Evolutionary conservation across 2,888 invertebrate genomes (phyloP), one percentile per base, ranked within the genome.

Genomic region (Sepioteuthis lessoniana): DNA sequence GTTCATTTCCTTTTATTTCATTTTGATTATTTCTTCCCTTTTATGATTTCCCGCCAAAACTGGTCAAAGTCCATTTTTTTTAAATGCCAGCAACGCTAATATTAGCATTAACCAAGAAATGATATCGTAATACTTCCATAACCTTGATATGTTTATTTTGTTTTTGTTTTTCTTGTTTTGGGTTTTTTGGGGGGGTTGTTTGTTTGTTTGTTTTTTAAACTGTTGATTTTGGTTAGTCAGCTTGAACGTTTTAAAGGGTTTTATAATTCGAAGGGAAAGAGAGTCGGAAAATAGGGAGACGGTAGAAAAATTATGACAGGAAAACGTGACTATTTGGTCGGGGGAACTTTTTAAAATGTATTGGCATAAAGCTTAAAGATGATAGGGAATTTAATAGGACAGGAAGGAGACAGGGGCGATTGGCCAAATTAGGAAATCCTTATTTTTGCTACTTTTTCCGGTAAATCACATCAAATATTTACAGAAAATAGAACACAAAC

Each of bases 281-380:
- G 76, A 76, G 13, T n/a, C n/a, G n/a, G n/a, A n/a, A 35, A 35
- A 76, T 21, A 3, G 10, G 13, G n/a, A 19, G n/a, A 76, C n/a
- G n/a, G n/a, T 35, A 42, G 76, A 35, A n/a, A 16, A 76, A n/a
- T 76, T 76, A 76, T 35, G 2, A n/a, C 76, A n/a, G n/a, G n/a
- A 76, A 76, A 76, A 35, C 76, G 76, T 76, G n/a, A 76, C 76
- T 76, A 76, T 76, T 76, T 76, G 76, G n/a, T n/a, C n/a, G n/a
- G 13, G n/a, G 19, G n/a, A 16, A 76, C 13, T 16, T 76, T n/a
- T 76, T n/a, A 76, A 76, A 76, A 76, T 35, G n/a, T n/a, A 76
- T 76, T 76, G 16, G 16, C n/a, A 35, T 76, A 76, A 76, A 76
- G 76, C 76, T 76, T n/a, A 13, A n/a, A 76, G n/a, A 76, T 76